Evolutionary conservation across 1,140 invertebrate genomes (phyloP).

Genomic region (Drosophila varians): DNA sequence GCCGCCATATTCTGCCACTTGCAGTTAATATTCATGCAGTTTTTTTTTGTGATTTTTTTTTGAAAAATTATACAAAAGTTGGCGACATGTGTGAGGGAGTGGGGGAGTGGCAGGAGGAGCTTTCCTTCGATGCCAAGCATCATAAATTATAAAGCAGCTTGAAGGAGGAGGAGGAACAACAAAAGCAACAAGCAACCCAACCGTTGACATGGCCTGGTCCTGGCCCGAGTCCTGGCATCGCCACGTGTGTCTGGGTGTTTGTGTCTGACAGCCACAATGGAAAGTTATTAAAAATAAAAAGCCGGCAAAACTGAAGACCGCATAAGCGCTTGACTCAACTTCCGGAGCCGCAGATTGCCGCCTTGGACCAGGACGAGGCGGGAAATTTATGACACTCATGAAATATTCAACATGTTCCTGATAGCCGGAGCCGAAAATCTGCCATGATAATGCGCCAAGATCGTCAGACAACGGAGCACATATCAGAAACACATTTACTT

Average conservation of each 20-base stretch:
- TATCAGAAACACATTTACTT: slow-evolving; percentile 71
- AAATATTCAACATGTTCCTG: slow-evolving; percentile 69
- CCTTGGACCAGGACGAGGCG: not conserved
- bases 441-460: slow-evolving; percentile 61
- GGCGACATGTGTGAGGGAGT: slow-evolving; percentile 60
- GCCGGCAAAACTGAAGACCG: slow-evolving; percentile 57
- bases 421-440: slow-evolving; percentile 47
- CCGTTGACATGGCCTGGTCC: slow-evolving; percentile 58
- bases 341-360: not conserved
- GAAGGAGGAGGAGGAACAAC: slow-evolving; percentile 46
- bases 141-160: slow-evolving; percentile 80
- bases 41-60: slow-evolving; percentile 40
- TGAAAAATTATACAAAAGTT: slow-evolving; percentile 72
- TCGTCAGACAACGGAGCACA: slow-evolving; percentile 50
- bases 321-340: slow-evolving; percentile 37
- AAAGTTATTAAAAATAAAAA: slow-evolving; percentile 69
- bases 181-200: slow-evolving; percentile 29
- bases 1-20: slow-evolving; percentile 43
- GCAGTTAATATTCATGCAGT: slow-evolving; percentile 81
- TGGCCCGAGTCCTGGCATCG: slow-evolving; percentile 30
- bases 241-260: slow-evolving; percentile 19
- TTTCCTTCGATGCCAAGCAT: slow-evolving; percentile 74
- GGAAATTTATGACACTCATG: slow-evolving; percentile 68
- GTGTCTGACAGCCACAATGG: slow-evolving; percentile 70
- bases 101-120: slow-evolving; percentile 17